Conservation (phyloP, 2,797 vertebrate species). For the Hybognathus amarus region DNA sequence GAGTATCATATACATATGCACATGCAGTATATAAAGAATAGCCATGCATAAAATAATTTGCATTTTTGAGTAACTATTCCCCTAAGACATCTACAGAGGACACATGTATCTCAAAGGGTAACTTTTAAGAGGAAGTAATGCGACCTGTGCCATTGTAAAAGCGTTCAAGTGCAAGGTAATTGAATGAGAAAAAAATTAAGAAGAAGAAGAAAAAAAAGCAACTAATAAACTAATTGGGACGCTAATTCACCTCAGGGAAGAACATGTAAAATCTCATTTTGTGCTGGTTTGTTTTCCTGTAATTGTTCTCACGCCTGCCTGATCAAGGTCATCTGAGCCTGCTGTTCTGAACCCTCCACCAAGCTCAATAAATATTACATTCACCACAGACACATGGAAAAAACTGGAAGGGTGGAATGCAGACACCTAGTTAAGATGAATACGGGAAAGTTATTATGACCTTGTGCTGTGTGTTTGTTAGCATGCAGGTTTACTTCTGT, state of each 20-base stretch:
- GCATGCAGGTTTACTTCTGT: slow-evolving; percentile 20
- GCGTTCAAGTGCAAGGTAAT: slow-evolving; percentile 16
- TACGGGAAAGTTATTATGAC: slow-evolving; percentile 16
- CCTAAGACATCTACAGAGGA: background rate
- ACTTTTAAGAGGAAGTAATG: slow-evolving; percentile 10
- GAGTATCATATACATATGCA: background rate
- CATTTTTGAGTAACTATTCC: background rate
- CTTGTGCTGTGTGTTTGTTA: slow-evolving; percentile 29
- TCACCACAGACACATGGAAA: slow-evolving; percentile 36
- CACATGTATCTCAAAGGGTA: background rate
- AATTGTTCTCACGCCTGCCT: slow-evolving; percentile 45
- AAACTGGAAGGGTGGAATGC: background rate
- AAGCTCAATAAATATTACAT: slow-evolving; percentile 49
- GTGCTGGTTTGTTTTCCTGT: slow-evolving; percentile 32
- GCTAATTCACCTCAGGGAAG: slow-evolving; percentile 47
- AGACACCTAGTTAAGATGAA: background rate
- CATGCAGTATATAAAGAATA: background rate
- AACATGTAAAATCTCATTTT: slow-evolving; percentile 44
- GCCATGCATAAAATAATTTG: background rate
- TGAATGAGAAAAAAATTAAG: background rate
- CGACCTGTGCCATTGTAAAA: slow-evolving; percentile 19
- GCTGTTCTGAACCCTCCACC: slow-evolving; percentile 7
- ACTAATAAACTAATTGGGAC: slow-evolving; percentile 39
- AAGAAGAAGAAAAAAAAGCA: background rate
- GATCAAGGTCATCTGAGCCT: slow-evolving; percentile 45